Base-by-base conservation (phyloP, 1,140 invertebrate species). In the Diorhabda elongata region DNA sequence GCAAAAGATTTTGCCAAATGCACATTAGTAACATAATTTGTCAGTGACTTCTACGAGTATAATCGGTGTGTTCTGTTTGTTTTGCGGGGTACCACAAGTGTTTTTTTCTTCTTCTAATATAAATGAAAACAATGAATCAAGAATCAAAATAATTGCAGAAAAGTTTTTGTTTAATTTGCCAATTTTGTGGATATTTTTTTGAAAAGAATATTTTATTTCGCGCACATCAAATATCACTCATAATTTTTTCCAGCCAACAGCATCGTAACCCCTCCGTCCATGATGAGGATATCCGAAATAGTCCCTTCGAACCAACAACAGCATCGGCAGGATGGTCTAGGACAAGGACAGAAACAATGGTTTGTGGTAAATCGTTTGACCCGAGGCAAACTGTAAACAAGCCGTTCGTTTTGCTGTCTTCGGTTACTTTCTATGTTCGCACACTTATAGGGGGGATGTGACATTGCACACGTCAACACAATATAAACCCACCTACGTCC, bases 381-480 rank as follows among this genome's bases (percentile, higher is more conserved):
- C 45, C 63, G 63, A 56, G 63, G 63, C 63, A 64, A 64, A 64
- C 63, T 64, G 63, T 64, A 64, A 64, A 64, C 63, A 64, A 57
- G 63, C 63, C 63, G 63, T 64, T 64, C 63, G 63, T 64, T 64
- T 56, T 64, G 63, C 63, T 64, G 63, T 64, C 63, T 64, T 64
- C 63, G 47, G 63, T 45, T 52, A 64, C 63, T 64, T 64, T 64
- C 63, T 64, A 47, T 64, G 63, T 64, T 64, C 47, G 41, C 63
- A 64, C 63, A 64, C 63, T 64, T 44, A 43, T 44, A 42, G 61
- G 45, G 63, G 47, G 47, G n/a, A 52, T 52, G 47, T 52, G 47
- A 52, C 63, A 64, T n/a, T 64, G 63, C 63, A 56, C 63, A 64
- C 63, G 63, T 64, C 63, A 64, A 64, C 63, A 64, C 63, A 52